Evolutionary conservation across 2,113 vertebrate species (phyloP).

Genomic region (Ailuropoda melanoleuca): DNA sequence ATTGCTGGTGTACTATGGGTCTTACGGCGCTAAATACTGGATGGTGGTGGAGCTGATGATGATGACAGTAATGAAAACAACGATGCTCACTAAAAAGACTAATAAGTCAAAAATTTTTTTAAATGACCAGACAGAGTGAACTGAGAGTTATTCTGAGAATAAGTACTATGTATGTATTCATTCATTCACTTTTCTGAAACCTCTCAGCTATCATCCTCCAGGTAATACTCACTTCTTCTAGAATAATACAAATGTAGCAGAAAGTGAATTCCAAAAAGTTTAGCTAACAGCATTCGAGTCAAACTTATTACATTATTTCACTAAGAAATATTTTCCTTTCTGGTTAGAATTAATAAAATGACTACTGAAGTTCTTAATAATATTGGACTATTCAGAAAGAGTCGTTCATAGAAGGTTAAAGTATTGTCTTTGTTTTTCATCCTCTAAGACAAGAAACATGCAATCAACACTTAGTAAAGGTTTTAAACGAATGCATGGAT

Average conservation of each 20-base stretch:
- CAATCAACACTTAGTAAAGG: not conserved
- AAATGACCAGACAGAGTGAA: not conserved
- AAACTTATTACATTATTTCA: not conserved
- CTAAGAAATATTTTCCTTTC: not conserved
- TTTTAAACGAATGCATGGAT: not conserved
- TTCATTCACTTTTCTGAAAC: not conserved
- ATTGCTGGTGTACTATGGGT: not conserved
- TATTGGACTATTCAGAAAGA: not conserved
- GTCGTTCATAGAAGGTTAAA: not conserved
- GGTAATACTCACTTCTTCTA: not conserved
- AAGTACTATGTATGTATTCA: not conserved
- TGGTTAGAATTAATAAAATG: slow-evolving; percentile 34
- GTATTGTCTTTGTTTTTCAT: not conserved
- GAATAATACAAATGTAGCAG: not conserved
- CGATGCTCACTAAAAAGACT: not conserved
- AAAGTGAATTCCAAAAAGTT: not conserved
- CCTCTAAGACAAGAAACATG: not conserved
- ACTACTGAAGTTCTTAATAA: not conserved
- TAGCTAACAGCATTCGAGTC: not conserved
- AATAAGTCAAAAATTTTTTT: not conserved
- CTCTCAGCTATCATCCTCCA: not conserved
- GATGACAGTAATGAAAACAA: not conserved
- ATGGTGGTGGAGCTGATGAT: not conserved
- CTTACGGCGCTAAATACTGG: not conserved
- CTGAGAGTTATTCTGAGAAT: not conserved